Percentiles rank a stretch among this genome's conserved stretches.
Evolutionary conservation across 2,888 invertebrate species (phyloP).

Genomic region (Gymnosoma rotundatum): DNA sequence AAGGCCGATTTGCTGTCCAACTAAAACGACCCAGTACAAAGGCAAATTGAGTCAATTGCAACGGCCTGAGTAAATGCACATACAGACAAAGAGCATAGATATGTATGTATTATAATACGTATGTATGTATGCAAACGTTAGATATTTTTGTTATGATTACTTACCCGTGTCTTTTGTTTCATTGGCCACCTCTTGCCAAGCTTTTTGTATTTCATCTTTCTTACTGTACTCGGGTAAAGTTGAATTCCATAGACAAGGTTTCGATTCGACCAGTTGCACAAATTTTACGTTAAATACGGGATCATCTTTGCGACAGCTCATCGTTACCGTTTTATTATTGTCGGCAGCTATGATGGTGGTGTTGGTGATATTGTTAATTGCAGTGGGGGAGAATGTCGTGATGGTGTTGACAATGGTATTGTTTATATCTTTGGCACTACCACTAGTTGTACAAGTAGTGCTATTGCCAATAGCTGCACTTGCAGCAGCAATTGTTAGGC

Average conservation of each 20-base stretch:
- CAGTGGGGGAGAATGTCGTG: constrained; percentile 14
- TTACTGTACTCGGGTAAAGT: constrained; percentile 80
- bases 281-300: constrained; percentile 80
- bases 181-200: constrained; percentile 80
- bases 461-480: constrained; percentile 60
- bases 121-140: neutral
- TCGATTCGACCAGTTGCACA: constrained; percentile 79
- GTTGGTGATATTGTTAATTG: constrained; percentile 31
- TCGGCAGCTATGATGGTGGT: constrained; percentile 21
- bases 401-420: neutral
- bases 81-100: neutral
- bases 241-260: constrained; percentile 79
- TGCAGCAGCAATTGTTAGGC: constrained; percentile 60
- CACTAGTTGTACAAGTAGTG: constrained; percentile 38
- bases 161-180: constrained; percentile 80
- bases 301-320: constrained; percentile 80
- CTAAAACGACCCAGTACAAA: constrained; percentile 40
- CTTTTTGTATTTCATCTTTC: constrained; percentile 79
- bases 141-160: constrained; percentile 57
- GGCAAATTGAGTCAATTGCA: constrained; percentile 55
- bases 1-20: constrained; percentile 22
- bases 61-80: constrained; percentile 48
- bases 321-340: constrained; percentile 56
- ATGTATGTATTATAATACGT: too few species aligned
- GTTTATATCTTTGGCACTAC: constrained; percentile 6